Conservation (phyloP, 1,140 invertebrate genomes). For the Andricus grossulariae region DNA sequence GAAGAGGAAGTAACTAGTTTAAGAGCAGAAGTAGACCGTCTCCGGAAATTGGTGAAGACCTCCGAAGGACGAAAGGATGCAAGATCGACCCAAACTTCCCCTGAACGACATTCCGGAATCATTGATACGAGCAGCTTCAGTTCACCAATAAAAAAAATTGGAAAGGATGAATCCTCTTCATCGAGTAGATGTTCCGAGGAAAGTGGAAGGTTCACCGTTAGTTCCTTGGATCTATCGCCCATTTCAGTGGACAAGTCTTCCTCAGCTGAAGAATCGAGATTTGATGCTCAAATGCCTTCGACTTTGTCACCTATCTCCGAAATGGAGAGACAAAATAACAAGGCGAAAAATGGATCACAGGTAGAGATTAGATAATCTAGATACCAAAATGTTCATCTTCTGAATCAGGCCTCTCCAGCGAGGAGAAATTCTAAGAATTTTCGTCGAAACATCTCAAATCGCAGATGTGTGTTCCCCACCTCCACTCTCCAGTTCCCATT, state of each 20-base stretch:
- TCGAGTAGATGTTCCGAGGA: slow-evolving; percentile 35
- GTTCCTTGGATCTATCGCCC: slow-evolving; percentile 48
- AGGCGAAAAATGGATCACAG: neutral
- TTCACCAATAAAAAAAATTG: slow-evolving; percentile 44
- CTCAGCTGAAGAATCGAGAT: slow-evolving; percentile 33
- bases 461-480: too few relatives aligned
- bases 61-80: slow-evolving; percentile 30
- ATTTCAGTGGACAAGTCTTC: slow-evolving; percentile 43
- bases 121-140: slow-evolving; percentile 32
- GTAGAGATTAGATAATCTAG: neutral
- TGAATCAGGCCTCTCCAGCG: too few relatives aligned
- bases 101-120: slow-evolving; percentile 32
- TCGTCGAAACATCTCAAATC: too few relatives aligned
- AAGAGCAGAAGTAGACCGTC: slow-evolving; percentile 53
- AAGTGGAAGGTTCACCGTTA: slow-evolving; percentile 54
- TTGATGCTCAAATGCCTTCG: slow-evolving; percentile 31
- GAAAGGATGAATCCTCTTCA: slow-evolving; percentile 20
- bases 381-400: too few relatives aligned
- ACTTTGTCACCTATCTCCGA: slow-evolving; percentile 44
- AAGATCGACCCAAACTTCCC: slow-evolving; percentile 57
- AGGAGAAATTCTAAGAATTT: too few relatives aligned
- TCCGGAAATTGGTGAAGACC: slow-evolving; percentile 45
- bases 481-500: too few relatives aligned
- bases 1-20: slow-evolving; percentile 54
- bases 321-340: slow-evolving; percentile 25